Conservation (phyloP, 2,113 vertebrate species). For the Tinamus guttatus region DNA sequence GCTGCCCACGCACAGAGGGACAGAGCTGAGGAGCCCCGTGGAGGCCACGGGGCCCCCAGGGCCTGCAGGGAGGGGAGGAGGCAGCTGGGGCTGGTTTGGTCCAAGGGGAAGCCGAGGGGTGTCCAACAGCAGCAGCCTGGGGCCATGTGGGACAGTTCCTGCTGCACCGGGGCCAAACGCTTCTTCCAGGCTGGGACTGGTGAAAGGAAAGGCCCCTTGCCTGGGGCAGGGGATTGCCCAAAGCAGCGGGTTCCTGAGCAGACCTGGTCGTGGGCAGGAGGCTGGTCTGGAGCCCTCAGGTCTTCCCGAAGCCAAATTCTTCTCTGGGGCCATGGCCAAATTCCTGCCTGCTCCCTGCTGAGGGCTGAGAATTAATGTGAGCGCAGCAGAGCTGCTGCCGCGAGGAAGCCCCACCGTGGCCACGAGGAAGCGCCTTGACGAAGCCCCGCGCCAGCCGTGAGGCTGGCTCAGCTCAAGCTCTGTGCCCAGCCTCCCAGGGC, state of each 20-base stretch:
- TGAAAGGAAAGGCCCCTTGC: neutral
- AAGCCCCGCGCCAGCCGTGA: too few species aligned
- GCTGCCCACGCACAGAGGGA: too few species aligned
- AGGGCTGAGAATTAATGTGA: neutral
- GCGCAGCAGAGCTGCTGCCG: neutral
- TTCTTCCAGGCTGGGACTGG: fast-evolving
- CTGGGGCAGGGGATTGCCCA: neutral
- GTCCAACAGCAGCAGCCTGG: neutral
- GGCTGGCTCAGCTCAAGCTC: neutral
- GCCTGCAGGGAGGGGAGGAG: neutral
- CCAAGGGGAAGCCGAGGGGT: neutral
- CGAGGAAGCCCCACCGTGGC: fast-evolving
- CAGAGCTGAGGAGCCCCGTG: too few species aligned
- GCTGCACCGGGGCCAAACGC: neutral
- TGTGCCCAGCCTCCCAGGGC: neutral
- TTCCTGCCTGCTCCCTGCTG: neutral
- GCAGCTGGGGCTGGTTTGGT: neutral
- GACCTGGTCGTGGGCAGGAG: neutral
- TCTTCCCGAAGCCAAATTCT: neutral
- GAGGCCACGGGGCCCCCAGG: neutral
- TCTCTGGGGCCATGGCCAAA: neutral
- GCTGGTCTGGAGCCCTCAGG: fast-evolving
- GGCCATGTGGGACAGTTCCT: neutral
- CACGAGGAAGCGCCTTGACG: fast-evolving
- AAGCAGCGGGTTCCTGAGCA: neutral